phyloP scores from a whole-genome alignment of 2,888 invertebrate genomes.

The Tineola bisselliella region DNA sequence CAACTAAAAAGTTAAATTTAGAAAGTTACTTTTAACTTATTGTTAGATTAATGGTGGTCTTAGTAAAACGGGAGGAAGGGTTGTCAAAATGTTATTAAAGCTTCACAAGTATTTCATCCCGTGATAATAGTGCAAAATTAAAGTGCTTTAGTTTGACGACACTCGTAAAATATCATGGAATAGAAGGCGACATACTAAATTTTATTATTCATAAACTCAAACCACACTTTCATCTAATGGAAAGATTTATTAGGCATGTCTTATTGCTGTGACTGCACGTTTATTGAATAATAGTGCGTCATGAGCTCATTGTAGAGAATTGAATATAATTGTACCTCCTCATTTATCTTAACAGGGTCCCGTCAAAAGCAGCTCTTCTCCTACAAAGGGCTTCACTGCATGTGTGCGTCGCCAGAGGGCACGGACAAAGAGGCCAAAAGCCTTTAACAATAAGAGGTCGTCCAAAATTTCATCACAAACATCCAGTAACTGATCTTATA shows the following conservation, averaged over 20 bases:
- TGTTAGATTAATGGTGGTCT: background rate
- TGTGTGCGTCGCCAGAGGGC: slow-evolving; percentile 36
- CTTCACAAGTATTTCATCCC: background rate
- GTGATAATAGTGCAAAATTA: slow-evolving; percentile 1
- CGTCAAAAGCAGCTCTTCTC: slow-evolving; percentile 44
- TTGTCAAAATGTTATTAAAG: slow-evolving; percentile 2
- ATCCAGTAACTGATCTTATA: slow-evolving; percentile 24
- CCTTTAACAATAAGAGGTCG: slow-evolving; percentile 31
- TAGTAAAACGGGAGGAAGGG: background rate
- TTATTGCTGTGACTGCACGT: slow-evolving; percentile 8
- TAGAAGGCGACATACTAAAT: background rate
- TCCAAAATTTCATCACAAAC: slow-evolving; percentile 31
- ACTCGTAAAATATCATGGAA: slow-evolving; percentile 1
- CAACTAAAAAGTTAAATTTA: background rate
- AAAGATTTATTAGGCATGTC: slow-evolving; percentile 9
- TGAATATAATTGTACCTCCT: slow-evolving; percentile 47
- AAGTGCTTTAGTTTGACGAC: slow-evolving; percentile 3
- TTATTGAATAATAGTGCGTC: slow-evolving; percentile 28
- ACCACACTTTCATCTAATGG: slow-evolving; percentile 9
- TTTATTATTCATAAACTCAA: slow-evolving; percentile 8
- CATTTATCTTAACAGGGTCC: slow-evolving; percentile 51
- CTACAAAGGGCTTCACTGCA: slow-evolving; percentile 44
- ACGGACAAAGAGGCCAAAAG: slow-evolving; percentile 30
- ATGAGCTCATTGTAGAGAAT: slow-evolving; percentile 28
- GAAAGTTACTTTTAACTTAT: background rate